Evolutionary conservation across 1,140 invertebrate species (phyloP).

Genomic region (Pseudomyrmex cubaensis): DNA sequence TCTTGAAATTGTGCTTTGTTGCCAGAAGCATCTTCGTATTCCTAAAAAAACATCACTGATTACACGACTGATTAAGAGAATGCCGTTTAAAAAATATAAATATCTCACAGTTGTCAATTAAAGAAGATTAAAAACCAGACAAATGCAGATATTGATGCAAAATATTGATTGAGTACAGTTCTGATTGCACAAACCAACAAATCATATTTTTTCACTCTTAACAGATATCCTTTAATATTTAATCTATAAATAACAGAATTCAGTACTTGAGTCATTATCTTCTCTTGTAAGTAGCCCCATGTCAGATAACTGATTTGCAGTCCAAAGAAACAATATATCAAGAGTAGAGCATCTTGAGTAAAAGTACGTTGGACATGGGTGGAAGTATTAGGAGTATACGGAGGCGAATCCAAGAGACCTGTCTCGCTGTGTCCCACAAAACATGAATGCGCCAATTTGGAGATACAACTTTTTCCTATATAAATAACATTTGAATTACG

Average conservation of each 20-base stretch:
- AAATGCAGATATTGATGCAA: too few relatives aligned
- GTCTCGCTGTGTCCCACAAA: slow-evolving; percentile 87
- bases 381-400: slow-evolving; percentile 74
- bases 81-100: background rate
- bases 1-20: slow-evolving; percentile 92
- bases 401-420: slow-evolving; percentile 79
- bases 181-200: too few relatives aligned
- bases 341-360: slow-evolving; percentile 86
- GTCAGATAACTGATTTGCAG: slow-evolving; percentile 96
- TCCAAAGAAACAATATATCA: slow-evolving; percentile 94
- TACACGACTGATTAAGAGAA: background rate
- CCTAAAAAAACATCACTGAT: slow-evolving; percentile 79
- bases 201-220: too few relatives aligned
- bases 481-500: slow-evolving; percentile 46
- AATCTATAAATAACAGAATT: background rate
- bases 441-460: slow-evolving; percentile 87
- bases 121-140: too few relatives aligned
- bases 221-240: background rate
- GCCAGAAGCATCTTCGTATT: slow-evolving; percentile 88
- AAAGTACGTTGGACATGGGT: slow-evolving; percentile 80
- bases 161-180: too few relatives aligned
- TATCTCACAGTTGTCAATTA: background rate
- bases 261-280: slow-evolving; percentile 93
- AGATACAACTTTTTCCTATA: slow-evolving; percentile 86
- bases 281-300: slow-evolving; percentile 98